A percentile compares a stretch with the other conserved stretches of the same genome.
phyloP scores from a whole-genome alignment of 2,888 invertebrate genomes.

The Leptinotarsa rubiginosa region DNA sequence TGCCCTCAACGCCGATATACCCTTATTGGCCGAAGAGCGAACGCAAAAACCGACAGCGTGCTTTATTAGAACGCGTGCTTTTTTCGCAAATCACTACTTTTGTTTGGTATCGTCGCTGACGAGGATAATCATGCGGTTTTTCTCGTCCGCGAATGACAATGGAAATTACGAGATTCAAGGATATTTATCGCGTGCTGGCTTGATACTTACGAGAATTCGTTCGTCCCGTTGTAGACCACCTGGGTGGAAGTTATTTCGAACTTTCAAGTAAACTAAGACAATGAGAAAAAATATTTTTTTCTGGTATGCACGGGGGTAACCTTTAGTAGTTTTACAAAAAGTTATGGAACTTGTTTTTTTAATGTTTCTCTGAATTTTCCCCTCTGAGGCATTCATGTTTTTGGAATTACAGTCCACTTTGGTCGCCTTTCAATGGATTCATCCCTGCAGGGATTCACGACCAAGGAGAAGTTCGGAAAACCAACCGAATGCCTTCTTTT shows the following conservation, averaged over 20 bases:
- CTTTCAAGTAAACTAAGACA: too few relatives aligned
- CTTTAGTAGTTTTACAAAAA: too few relatives aligned
- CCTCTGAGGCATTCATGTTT: too few relatives aligned
- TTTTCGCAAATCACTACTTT: constrained; percentile 46
- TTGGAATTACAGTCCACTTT: too few relatives aligned
- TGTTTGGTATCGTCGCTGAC: constrained; percentile 25
- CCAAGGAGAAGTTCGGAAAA: too few relatives aligned
- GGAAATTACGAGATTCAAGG: constrained; percentile 17
- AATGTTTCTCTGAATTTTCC: too few relatives aligned
- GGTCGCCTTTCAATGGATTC: too few relatives aligned
- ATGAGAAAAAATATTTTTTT: too few relatives aligned
- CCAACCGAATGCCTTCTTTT: too few relatives aligned
- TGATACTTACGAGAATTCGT: constrained; percentile 1
- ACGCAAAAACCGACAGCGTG: constrained; percentile 42
- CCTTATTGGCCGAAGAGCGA: constrained; percentile 46
- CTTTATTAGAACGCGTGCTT: constrained; percentile 42
- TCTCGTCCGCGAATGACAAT: constrained; percentile 13
- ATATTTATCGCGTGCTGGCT: constrained; percentile 8
- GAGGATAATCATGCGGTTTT: constrained; percentile 6
- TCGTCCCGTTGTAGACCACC: constrained; percentile 2
- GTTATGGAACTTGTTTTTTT: too few relatives aligned
- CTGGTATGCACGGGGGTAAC: too few relatives aligned
- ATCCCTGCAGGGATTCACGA: too few relatives aligned
- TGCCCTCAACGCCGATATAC: constrained; percentile 53
- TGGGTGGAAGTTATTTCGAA: neutral